These are phyloP conservation scores for Dinocampus coccinellae DNA, from an alignment of 2,888 invertebrate genomes.

Conservation along the genomic window DNA sequence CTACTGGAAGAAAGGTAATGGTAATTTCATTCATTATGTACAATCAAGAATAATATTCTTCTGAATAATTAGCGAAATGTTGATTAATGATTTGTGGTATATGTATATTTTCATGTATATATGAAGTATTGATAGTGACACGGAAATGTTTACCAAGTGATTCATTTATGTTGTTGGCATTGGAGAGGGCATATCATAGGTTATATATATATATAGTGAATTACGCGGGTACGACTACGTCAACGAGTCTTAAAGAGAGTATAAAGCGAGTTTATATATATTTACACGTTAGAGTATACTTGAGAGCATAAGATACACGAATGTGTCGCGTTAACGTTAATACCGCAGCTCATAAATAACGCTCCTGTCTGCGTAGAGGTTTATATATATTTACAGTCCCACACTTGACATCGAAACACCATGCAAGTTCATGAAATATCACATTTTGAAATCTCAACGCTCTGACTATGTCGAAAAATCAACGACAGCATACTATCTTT, in stretches of 20 bases:
- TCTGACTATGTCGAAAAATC: slow-evolving; percentile 45
- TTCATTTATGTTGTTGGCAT: slow-evolving; percentile 16
- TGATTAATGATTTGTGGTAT: slow-evolving; percentile 24
- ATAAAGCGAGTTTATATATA: neutral
- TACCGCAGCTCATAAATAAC: slow-evolving; percentile 57
- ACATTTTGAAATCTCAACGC: slow-evolving; percentile 46
- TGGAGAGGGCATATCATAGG: neutral
- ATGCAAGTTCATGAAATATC: slow-evolving; percentile 46
- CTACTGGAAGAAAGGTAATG: no score
- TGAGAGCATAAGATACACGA: slow-evolving; percentile 19
- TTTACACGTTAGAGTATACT: neutral
- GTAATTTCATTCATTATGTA: neutral
- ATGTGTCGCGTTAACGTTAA: slow-evolving; percentile 29
- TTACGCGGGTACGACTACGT: slow-evolving; percentile 1
- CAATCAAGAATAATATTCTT: neutral
- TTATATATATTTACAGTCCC: slow-evolving; percentile 21
- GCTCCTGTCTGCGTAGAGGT: slow-evolving; percentile 53
- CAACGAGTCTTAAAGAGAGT: slow-evolving; percentile 18
- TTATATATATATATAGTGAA: slow-evolving; percentile 1
- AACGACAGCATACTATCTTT: slow-evolving; percentile 19
- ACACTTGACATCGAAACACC: slow-evolving; percentile 30
- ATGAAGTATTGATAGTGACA: slow-evolving; percentile 27
- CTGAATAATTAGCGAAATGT: slow-evolving; percentile 13
- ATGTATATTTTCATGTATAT: neutral
- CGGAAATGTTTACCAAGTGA: slow-evolving; percentile 28